Percentiles rank a stretch among this genome's conserved stretches.
Evolutionary conservation across 2,113 vertebrate species (phyloP).

Genomic region (Thalassarche chlororhynchos): DNA sequence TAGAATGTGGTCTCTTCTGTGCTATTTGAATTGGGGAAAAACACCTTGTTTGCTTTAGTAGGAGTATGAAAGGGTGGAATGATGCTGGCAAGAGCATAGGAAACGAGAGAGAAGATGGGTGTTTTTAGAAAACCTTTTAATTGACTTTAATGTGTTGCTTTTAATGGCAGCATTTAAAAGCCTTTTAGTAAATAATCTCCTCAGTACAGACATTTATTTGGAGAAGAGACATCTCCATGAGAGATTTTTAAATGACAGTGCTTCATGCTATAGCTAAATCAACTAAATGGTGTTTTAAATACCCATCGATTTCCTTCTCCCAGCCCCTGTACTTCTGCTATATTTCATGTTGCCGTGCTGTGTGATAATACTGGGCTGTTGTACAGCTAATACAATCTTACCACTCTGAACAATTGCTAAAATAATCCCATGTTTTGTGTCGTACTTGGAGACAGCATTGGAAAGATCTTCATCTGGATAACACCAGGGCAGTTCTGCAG

Average conservation of each 20-base stretch:
- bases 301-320: slow-evolving; percentile 2
- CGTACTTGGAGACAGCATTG: not conserved
- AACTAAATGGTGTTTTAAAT: slow-evolving; percentile 47
- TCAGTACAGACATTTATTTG: not conserved
- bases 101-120: not conserved
- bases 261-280: slow-evolving; percentile 28
- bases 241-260: slow-evolving; percentile 7
- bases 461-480: not conserved
- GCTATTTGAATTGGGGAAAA: not conserved
- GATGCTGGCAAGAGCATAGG: not conserved
- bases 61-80: not conserved
- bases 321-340: not conserved
- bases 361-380: not conserved
- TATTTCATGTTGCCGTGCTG: not conserved
- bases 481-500: not conserved
- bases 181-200: slow-evolving; percentile 38
- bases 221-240: not conserved
- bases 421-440: not conserved
- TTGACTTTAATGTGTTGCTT: slow-evolving; percentile 48
- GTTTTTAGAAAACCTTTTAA: slow-evolving; percentile 39
- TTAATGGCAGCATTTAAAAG: slow-evolving; percentile 36
- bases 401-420: not conserved
- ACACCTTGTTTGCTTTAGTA: not conserved
- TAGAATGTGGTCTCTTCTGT: not conserved
- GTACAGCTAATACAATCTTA: not conserved